phyloP scores from a whole-genome alignment of 53 echinoderm and acorn worm genomes.

The Crossaster papposus region DNA sequence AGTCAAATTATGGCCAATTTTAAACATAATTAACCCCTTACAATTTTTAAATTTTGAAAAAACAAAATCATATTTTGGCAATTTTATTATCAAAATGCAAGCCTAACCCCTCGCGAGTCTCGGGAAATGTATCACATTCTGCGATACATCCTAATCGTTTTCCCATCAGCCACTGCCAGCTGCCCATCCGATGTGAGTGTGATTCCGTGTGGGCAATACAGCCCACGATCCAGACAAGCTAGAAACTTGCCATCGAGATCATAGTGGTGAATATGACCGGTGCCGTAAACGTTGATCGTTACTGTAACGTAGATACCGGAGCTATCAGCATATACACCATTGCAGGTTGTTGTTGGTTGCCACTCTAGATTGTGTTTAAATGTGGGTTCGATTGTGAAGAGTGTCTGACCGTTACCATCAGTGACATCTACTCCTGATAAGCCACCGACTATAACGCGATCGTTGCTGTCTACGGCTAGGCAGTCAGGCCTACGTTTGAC shows the following conservation, averaged over 20 bases:
- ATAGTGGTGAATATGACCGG: slow-evolving; percentile 7
- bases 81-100: too few relatives aligned
- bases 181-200: too few relatives aligned
- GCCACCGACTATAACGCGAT: not conserved
- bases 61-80: too few relatives aligned
- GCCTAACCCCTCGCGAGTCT: too few relatives aligned
- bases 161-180: too few relatives aligned
- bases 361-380: not conserved
- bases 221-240: not conserved
- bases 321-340: too few relatives aligned
- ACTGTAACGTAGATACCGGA: not conserved
- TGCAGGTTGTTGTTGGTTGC: too few relatives aligned
- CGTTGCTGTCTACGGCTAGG: slow-evolving; percentile 3
- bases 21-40: too few relatives aligned
- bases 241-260: not conserved
- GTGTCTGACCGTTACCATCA: not conserved
- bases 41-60: too few relatives aligned
- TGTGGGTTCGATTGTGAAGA: not conserved
- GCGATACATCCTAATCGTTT: too few relatives aligned
- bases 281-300: not conserved
- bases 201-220: not conserved
- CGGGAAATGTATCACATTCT: too few relatives aligned
- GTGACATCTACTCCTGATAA: not conserved
- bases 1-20: too few relatives aligned
- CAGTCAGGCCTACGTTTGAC: not conserved